Percentiles rank a stretch among this genome's conserved stretches.
These are phyloP conservation scores for Anoplolepis gracilipes DNA, from an alignment of 1,140 invertebrate species.

Conservation along the genomic window DNA sequence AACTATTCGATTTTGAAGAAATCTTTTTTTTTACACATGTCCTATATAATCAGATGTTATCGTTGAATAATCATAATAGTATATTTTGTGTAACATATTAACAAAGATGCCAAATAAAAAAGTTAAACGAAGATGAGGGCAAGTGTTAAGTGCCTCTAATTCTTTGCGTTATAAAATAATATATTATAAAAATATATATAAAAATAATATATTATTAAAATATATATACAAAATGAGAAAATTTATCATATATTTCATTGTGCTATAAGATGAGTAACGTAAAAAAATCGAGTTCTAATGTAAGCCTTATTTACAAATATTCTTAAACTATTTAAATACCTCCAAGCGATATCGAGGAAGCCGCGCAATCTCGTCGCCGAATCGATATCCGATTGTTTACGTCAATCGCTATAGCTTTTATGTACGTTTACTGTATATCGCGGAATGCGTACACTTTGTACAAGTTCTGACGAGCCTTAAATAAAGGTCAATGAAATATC, in stretches of 20 bases:
- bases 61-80: neutral
- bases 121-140: neutral
- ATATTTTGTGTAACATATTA: neutral
- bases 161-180: neutral
- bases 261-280: constrained; percentile 11
- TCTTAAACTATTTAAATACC: neutral
- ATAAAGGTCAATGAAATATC: constrained; percentile 43
- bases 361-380: neutral
- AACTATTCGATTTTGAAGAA: neutral
- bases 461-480: constrained; percentile 21
- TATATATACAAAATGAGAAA: neutral
- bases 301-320: constrained; percentile 30
- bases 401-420: constrained; percentile 11
- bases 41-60: neutral
- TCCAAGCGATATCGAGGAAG: neutral
- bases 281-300: constrained; percentile 15
- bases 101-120: constrained; percentile 23
- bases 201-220: neutral
- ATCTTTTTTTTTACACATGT: neutral
- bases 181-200: constrained; percentile 21
- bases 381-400: constrained; percentile 27
- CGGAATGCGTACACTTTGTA: neutral
- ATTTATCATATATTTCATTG: constrained; percentile 4
- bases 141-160: neutral
- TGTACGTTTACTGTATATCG: constrained; percentile 26